Conservation (phyloP, 2,888 invertebrate genomes). For the Sepioteuthis lessoniana region DNA sequence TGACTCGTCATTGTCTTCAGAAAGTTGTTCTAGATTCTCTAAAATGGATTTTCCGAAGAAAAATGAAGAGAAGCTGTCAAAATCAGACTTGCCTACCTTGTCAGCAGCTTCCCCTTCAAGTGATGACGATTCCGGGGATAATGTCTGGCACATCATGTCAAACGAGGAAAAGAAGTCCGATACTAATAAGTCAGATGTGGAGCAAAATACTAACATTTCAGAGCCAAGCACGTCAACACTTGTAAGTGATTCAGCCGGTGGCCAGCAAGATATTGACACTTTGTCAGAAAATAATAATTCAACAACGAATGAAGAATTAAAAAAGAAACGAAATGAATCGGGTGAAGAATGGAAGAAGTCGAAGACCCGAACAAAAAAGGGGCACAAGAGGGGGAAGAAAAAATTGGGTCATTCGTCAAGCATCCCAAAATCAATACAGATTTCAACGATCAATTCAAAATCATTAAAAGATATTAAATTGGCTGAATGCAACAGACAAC, state of each 20-base stretch:
- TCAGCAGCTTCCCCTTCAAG: not conserved
- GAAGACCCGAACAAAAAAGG: not conserved
- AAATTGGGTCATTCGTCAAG: not conserved
- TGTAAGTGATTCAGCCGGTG: not conserved
- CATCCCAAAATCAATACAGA: not conserved
- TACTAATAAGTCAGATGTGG: too few relatives aligned
- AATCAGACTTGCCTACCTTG: not conserved
- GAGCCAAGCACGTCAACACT: not conserved
- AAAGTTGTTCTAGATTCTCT: not conserved
- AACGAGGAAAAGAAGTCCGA: not conserved
- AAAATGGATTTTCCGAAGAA: not conserved
- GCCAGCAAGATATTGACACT: not conserved
- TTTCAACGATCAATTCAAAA: not conserved
- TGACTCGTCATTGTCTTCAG: constrained; percentile 25
- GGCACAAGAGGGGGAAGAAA: not conserved
- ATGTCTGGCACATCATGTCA: not conserved
- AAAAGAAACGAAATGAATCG: not conserved
- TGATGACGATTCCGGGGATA: not conserved
- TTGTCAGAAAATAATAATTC: not conserved
- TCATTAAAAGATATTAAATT: not conserved
- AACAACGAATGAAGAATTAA: not conserved
- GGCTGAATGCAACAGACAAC: not conserved
- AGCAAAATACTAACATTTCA: not conserved
- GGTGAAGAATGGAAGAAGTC: not conserved
- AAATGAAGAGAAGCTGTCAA: not conserved